phyloP scores from a whole-genome alignment of 2,797 vertebrate species.

The Psittacula derbiana region DNA sequence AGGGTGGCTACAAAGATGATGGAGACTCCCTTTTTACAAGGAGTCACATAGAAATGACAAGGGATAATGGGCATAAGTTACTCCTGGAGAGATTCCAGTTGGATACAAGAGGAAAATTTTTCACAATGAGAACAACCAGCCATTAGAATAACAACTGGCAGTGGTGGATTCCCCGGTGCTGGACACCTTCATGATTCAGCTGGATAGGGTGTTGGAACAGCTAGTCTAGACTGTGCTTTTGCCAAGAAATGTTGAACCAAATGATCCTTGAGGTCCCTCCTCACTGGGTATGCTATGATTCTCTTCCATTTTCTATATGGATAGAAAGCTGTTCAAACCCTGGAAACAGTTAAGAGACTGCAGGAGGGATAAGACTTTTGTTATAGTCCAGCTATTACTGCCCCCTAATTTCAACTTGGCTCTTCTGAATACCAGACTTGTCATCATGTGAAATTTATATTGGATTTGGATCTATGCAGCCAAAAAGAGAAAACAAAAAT shows the following conservation, averaged over 20 bases:
- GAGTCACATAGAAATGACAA: neutral
- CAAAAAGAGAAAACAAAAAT: neutral
- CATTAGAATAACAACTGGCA: neutral
- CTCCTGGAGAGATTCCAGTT: neutral
- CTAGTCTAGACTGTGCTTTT: neutral
- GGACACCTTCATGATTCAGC: neutral
- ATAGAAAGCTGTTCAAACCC: neutral
- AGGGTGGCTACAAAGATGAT: neutral
- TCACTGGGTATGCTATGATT: neutral
- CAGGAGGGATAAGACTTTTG: neutral
- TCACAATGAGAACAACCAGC: neutral
- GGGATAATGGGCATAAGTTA: neutral
- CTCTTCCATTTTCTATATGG: neutral
- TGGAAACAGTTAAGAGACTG: neutral
- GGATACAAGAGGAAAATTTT: neutral
- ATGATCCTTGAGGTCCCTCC: neutral
- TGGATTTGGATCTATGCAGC: neutral
- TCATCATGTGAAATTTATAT: neutral
- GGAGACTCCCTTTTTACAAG: neutral
- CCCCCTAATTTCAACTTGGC: neutral
- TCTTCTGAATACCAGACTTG: neutral
- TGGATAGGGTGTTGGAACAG: neutral
- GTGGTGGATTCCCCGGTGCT: neutral
- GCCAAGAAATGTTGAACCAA: neutral
- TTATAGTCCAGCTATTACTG: neutral